A percentile compares a stretch with the other conserved stretches of the same genome.
Conservation (phyloP, 1,140 invertebrate species). For the Diachasma alloeum region DNA sequence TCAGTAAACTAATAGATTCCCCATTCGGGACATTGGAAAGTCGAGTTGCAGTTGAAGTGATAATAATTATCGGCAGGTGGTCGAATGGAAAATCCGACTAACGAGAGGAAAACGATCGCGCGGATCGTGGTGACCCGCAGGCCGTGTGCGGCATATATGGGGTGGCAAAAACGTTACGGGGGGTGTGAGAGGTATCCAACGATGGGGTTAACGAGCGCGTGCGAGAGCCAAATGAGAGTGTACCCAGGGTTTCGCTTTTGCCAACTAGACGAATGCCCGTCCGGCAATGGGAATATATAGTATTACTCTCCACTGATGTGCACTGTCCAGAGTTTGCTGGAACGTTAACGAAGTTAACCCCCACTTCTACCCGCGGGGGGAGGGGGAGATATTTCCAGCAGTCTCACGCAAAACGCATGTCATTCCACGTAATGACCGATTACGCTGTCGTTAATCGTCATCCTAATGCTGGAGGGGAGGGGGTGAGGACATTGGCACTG, state of each 20-base stretch:
- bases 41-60: not conserved
- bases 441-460: conserved; percentile 42
- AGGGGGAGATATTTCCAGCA: conserved; percentile 19
- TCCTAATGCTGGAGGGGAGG: not conserved
- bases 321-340: conserved; percentile 37
- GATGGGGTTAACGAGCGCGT: conserved; percentile 18
- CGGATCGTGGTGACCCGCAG: conserved; percentile 21
- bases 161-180: not conserved
- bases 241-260: conserved; percentile 4
- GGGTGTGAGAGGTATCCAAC: not conserved
- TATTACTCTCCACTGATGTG: not conserved
- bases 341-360: conserved; percentile 53
- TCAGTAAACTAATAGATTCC: not conserved
- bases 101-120: conserved; percentile 28
- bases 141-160: conserved; percentile 10
- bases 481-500: not conserved
- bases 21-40: not conserved
- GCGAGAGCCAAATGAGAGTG: conserved; percentile 7
- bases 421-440: conserved; percentile 65
- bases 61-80: conserved; percentile 18
- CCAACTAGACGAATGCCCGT: not conserved
- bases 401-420: conserved; percentile 60
- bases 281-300: conserved; percentile 42
- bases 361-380: not conserved
- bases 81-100: conserved; percentile 18